Conservation (phyloP, 2,113 vertebrate species). For the Marmota flaviventris region DNA sequence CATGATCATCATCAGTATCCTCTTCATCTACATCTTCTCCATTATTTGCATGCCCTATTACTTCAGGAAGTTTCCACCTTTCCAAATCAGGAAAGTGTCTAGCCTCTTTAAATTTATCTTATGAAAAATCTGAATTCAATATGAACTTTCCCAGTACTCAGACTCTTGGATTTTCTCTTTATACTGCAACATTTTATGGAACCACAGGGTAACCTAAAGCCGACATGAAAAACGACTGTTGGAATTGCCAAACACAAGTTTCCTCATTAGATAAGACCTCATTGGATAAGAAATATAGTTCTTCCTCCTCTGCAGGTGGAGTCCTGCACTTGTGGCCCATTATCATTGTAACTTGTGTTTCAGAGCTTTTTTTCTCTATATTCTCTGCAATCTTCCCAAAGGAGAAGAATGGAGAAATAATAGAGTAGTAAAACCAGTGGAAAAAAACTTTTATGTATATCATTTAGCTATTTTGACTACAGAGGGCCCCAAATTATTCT, state of each 20-base stretch:
- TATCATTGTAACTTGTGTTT: not conserved
- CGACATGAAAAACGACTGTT: not conserved
- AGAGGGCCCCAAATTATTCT: slow-evolving; percentile 18
- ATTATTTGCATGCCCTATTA: not conserved
- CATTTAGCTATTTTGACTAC: slow-evolving; percentile 24
- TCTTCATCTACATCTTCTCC: not conserved
- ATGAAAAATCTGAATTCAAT: not conserved
- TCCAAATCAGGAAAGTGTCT: not conserved
- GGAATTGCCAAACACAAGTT: not conserved
- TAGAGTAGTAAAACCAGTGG: slow-evolving; percentile 48
- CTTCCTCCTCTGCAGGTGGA: not conserved
- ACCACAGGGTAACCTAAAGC: not conserved
- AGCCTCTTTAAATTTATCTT: not conserved
- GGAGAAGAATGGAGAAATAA: not conserved
- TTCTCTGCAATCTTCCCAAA: not conserved
- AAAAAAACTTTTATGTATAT: slow-evolving; percentile 3
- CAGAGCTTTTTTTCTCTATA: not conserved
- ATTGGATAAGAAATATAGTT: not conserved
- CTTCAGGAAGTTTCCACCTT: not conserved
- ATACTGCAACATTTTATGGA: slow-evolving; percentile 21
- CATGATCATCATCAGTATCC: too few species aligned
- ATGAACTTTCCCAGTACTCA: not conserved
- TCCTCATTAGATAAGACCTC: not conserved
- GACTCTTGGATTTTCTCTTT: not conserved
- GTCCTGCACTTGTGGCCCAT: not conserved